A percentile compares a stretch with the other conserved stretches of the same genome.
Evolutionary conservation across 2,888 invertebrate species (phyloP).

Genomic region (Podabrus alpinus): DNA sequence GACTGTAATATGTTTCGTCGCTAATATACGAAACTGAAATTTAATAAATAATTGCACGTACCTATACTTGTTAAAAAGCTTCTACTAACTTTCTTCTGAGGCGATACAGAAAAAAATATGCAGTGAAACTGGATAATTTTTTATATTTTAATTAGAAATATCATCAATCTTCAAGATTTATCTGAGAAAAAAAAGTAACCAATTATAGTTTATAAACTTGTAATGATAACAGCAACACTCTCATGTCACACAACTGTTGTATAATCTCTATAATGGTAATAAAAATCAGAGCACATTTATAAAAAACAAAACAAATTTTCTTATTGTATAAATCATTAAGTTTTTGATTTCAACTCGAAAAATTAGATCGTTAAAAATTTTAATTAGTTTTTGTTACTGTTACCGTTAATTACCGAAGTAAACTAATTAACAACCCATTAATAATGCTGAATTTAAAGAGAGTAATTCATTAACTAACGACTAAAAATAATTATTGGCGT

Average conservation of each 20-base stretch:
- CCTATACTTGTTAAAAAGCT: not conserved
- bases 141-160: not conserved
- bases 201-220: conserved; percentile 4
- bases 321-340: not conserved
- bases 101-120: not conserved
- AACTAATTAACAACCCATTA: conserved; percentile 1
- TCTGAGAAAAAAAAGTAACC: not conserved
- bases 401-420: not conserved
- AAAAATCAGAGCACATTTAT: not conserved
- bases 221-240: conserved; percentile 5
- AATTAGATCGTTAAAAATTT: not conserved
- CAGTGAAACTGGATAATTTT: not conserved
- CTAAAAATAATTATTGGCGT: conserved; percentile 5
- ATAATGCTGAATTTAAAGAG: not conserved
- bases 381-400: conserved; percentile 1
- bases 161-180: not conserved
- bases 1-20: not conserved
- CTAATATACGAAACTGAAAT: not conserved
- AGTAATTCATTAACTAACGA: conserved; percentile 2
- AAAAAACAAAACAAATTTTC: not conserved
- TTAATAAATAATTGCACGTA: not conserved
- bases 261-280: not conserved
- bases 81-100: not conserved
- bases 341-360: not conserved
- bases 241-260: conserved; percentile 4